Conservation (phyloP, 30 jellyfish, hydroid and myxozoan species). For the Aurelia aurita complex sp. Pacific region DNA sequence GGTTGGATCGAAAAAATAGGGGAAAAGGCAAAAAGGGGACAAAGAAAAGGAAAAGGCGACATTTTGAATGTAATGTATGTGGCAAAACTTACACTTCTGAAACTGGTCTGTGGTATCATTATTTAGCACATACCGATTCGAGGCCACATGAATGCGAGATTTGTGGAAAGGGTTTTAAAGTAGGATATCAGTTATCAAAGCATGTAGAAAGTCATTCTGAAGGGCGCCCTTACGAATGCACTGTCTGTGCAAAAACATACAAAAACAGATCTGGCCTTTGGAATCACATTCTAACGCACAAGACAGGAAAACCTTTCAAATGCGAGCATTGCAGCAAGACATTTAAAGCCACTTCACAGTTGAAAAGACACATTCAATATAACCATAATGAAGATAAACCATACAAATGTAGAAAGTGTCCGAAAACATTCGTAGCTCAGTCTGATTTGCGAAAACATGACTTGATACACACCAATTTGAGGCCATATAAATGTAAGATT, state of each 20-base stretch:
- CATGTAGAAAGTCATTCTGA: neutral
- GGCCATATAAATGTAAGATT: neutral
- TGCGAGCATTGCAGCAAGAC: neutral
- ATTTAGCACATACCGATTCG: neutral
- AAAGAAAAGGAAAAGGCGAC: no score
- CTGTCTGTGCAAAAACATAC: neutral
- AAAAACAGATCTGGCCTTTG: neutral
- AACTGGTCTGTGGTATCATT: neutral
- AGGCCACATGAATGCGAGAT: conserved; percentile 7
- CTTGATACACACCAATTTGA: neutral
- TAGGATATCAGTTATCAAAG: neutral
- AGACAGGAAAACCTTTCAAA: neutral
- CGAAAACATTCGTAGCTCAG: neutral
- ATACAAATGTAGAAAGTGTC: neutral
- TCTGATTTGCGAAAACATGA: neutral
- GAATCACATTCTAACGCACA: neutral
- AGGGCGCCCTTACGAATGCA: neutral
- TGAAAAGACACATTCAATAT: neutral
- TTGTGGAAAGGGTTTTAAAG: neutral
- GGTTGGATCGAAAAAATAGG: no score
- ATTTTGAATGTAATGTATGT: neutral
- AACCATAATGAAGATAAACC: neutral
- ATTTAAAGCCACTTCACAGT: neutral
- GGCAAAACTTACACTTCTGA: neutral
- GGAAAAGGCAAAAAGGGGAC: no score